Conservation (phyloP, 2,113 vertebrate species). For the Ranitomeya variabilis region DNA sequence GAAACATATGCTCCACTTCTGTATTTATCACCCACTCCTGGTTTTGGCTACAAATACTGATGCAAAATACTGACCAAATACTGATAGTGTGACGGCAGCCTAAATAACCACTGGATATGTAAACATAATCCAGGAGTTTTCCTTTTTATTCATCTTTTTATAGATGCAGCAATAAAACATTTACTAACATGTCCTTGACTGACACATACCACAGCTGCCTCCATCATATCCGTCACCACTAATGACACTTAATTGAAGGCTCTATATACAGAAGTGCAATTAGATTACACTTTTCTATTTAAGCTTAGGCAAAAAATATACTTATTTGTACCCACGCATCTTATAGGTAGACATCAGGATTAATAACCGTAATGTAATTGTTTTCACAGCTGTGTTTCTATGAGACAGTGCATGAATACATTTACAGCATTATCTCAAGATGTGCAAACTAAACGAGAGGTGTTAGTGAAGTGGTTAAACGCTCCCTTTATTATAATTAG, state of each 20-base stretch:
- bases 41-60: too few species aligned
- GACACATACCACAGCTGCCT: neutral
- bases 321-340: neutral
- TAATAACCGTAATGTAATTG: neutral
- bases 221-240: neutral
- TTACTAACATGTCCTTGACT: neutral
- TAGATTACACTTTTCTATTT: neutral
- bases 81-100: too few species aligned
- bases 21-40: too few species aligned
- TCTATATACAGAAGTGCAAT: neutral
- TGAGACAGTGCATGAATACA: neutral
- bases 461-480: neutral
- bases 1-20: too few species aligned
- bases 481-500: neutral
- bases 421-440: neutral
- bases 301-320: conserved; percentile 1
- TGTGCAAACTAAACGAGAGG: neutral
- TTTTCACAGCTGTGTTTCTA: neutral
- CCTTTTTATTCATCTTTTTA: too few species aligned
- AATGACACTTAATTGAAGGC: conserved; percentile 3
- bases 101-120: too few species aligned
- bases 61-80: too few species aligned
- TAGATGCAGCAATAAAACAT: too few species aligned
- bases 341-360: neutral
- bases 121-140: too few species aligned